These are phyloP conservation scores for Thamnophis elegans DNA, from an alignment of 2,797 vertebrate genomes.

Conservation along the genomic window DNA sequence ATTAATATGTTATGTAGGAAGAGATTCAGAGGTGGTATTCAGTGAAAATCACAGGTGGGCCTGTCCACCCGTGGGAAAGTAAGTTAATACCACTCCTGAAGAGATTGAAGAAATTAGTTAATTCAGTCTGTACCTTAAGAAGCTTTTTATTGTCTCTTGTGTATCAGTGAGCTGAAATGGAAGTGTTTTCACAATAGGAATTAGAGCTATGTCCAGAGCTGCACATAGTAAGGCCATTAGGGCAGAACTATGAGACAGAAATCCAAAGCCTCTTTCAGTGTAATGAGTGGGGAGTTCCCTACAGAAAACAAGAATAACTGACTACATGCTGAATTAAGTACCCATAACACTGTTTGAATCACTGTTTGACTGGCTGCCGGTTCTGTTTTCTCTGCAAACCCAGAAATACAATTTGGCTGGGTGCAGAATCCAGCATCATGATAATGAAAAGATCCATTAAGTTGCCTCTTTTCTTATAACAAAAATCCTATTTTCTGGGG, in stretches of 20 bases:
- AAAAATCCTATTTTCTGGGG: background rate
- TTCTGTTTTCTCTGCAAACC: background rate
- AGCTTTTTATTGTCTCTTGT: background rate
- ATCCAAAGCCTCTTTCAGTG: background rate
- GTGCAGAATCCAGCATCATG: background rate
- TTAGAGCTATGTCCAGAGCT: background rate
- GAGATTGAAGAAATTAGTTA: background rate
- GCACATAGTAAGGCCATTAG: background rate
- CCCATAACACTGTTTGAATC: background rate
- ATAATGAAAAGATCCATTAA: background rate
- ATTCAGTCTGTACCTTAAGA: background rate
- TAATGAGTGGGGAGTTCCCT: background rate
- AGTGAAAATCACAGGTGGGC: no score
- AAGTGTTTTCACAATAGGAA: background rate
- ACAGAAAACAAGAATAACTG: background rate
- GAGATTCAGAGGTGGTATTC: no score
- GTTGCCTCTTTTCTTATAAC: background rate
- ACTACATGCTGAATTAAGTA: background rate
- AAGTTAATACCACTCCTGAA: no score
- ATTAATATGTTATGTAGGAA: background rate
- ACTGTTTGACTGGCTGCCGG: background rate
- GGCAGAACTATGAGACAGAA: background rate
- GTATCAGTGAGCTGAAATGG: background rate
- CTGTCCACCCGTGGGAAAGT: no score
- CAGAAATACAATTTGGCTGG: background rate